Evolutionary conservation across 2,113 vertebrate species (phyloP).

Genomic region (Misgurnus anguillicaudatus): DNA sequence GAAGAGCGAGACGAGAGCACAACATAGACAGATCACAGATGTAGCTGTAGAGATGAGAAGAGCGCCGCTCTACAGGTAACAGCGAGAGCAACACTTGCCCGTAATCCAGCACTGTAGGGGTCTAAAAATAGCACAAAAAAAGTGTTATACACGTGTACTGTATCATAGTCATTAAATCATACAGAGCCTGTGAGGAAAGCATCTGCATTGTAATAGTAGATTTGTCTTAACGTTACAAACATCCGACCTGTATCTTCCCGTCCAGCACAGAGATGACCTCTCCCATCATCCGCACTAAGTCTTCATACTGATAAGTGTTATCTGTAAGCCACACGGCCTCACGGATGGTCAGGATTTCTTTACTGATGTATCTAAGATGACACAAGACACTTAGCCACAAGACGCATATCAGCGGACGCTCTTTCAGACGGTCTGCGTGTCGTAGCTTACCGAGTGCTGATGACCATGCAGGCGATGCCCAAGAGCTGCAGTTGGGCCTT

Average conservation of each 20-base stretch:
- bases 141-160: too few species aligned
- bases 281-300: conserved; percentile 97
- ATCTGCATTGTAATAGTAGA: too few species aligned
- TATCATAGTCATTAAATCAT: too few species aligned
- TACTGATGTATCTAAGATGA: conserved; percentile 81
- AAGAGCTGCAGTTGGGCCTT: conserved; percentile 88
- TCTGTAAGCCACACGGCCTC: conserved; percentile 99
- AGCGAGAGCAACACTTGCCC: conserved; percentile 86
- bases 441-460: conserved; percentile 87
- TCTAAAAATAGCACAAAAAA: conserved; percentile 64
- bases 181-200: too few species aligned
- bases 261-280: conserved; percentile 90
- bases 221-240: too few species aligned
- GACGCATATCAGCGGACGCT: neutral
- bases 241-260: conserved; percentile 89
- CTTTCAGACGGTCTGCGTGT: neutral
- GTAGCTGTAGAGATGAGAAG: conserved; percentile 86
- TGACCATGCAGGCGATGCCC: conserved; percentile 98
- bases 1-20: conserved; percentile 79
- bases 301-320: conserved; percentile 98
- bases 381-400: neutral
- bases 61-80: conserved; percentile 76
- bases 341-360: conserved; percentile 94
- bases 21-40: conserved; percentile 92
- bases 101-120: conserved; percentile 89